Percentiles rank a stretch among this genome's conserved stretches.
These are phyloP conservation scores for Hapalemur alaotrensis DNA, from an alignment of 2,797 vertebrate genomes.

Conservation along the genomic window DNA sequence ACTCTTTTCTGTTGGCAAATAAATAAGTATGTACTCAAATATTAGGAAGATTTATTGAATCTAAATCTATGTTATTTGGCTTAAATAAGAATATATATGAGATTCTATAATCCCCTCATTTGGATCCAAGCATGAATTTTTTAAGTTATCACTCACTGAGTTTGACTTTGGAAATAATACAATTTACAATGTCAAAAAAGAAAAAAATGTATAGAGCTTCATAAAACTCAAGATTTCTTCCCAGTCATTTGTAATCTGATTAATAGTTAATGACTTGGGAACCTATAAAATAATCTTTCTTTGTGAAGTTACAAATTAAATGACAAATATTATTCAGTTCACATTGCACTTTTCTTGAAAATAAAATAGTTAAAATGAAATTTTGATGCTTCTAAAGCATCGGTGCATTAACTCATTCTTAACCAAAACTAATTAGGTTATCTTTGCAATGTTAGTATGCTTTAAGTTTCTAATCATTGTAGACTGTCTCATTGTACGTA, in stretches of 20 bases:
- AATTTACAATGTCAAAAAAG: slow-evolving; percentile 40
- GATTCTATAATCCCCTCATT: slow-evolving; percentile 58
- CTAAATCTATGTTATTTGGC: slow-evolving; percentile 56
- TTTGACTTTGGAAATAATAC: slow-evolving; percentile 61
- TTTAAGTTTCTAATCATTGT: slow-evolving; percentile 54
- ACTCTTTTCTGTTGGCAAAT: slow-evolving; percentile 63
- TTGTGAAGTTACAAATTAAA: slow-evolving; percentile 44
- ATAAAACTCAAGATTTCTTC: slow-evolving; percentile 31
- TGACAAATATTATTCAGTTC: slow-evolving; percentile 29
- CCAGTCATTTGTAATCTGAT: not conserved
- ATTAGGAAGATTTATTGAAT: slow-evolving; percentile 63
- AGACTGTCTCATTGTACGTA: not conserved
- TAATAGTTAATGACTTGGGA: slow-evolving; percentile 50
- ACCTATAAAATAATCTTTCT: slow-evolving; percentile 15
- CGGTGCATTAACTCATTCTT: not conserved
- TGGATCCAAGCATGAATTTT: slow-evolving; percentile 61
- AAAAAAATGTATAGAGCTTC: slow-evolving; percentile 25
- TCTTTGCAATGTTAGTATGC: not conserved
- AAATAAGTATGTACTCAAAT: slow-evolving; percentile 62
- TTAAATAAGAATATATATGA: slow-evolving; percentile 63
- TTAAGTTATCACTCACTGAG: slow-evolving; percentile 61
- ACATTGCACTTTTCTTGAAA: not conserved
- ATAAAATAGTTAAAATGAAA: slow-evolving; percentile 11
- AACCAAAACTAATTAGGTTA: not conserved
- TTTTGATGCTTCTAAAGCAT: not conserved